Percentiles rank a stretch among this genome's conserved stretches.
These are phyloP conservation scores for Cephalopholis sonnerati DNA, from an alignment of 2,113 vertebrate genomes.

Conservation along the genomic window DNA sequence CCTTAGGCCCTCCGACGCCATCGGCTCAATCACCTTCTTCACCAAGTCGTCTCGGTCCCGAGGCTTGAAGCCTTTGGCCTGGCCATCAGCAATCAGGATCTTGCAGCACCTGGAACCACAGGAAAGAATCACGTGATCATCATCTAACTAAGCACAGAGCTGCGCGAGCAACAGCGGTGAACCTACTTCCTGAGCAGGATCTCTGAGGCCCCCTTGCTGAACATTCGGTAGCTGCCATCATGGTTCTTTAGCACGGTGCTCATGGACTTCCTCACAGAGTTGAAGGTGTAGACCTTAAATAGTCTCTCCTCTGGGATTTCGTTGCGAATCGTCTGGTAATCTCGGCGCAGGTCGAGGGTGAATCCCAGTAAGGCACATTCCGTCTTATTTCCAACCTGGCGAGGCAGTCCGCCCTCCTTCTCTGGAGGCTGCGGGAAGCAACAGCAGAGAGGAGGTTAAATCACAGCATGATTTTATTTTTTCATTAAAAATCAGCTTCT, in stretches of 20 bases:
- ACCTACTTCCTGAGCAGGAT: constrained; percentile 98
- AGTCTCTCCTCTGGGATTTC: constrained; percentile 95
- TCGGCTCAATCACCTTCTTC: constrained; percentile 95
- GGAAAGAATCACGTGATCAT: neutral
- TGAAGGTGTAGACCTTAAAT: constrained; percentile 99
- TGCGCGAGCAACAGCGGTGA: neutral
- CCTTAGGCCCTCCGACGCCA: constrained; percentile 96
- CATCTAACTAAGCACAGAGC: neutral
- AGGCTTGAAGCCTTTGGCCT: constrained; percentile 87
- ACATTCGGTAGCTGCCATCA: constrained; percentile 96
- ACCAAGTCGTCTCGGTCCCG: constrained; percentile 92
- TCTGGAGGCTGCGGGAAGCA: constrained; percentile 89
- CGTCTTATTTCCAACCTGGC: constrained; percentile 99
- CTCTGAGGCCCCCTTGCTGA: constrained; percentile 98
- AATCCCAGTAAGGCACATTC: constrained; percentile 99
- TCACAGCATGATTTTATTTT: neutral
- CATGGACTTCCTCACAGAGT: constrained; percentile 99
- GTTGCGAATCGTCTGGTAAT: constrained; percentile 94
- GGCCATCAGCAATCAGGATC: constrained; percentile 89
- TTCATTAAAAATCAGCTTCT: neutral
- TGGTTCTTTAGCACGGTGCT: constrained; percentile 95
- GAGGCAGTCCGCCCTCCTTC: constrained; percentile 95
- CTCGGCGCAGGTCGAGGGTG: constrained; percentile 89
- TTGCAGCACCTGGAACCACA: constrained; percentile 90
- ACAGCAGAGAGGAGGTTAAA: neutral